Evolutionary conservation across 2,797 vertebrate genomes (phyloP), one percentile per base, ranked within the genome.

Genomic region (Paedocypris micromegethes): DNA sequence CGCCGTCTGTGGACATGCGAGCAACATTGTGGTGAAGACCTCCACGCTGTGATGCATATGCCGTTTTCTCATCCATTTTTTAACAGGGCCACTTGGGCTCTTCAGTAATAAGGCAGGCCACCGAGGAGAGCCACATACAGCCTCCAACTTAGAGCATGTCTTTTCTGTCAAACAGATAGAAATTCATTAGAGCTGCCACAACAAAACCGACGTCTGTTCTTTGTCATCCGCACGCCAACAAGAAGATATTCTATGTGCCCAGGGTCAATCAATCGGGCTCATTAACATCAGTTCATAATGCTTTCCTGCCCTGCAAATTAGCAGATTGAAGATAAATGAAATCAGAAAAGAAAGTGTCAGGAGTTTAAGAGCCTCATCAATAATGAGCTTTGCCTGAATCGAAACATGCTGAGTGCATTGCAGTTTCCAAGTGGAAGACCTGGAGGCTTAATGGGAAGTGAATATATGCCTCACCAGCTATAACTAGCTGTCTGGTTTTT

Each of bases 1-100:
- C 50, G 61, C 54, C 69, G 9, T 55, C 23, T 23, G 43, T 70
- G 66, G 61, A 42, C 50, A 50, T 57, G 46, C 61, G 73, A 61
- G 66, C 57, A 67, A 39, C 66, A 72, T 8, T 56, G 50, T 67
- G 55, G 60, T 48, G 44, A 64, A 58, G 47, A 51, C 68, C 54
- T 39, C 72, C 57, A 62, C 40, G 8, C 46, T 58, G 68, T 59
- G 67, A 59, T 55, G 59, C 61, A 59, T 75, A 71, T 73, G 60
- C 41, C 60, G 56, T 42, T 68, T 41, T 49, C 43, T 68, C 68
- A 66, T 78, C 67, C 72, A 73, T 78, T 74, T 78, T 23, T 78
- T 74, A 73, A 76, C 70, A 69, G 40, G 41, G 37, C 47, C 3
- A 9, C 66, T 68, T 43, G 51, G 49, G 50, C 69, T 72, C 49